A percentile compares a stretch with the other conserved stretches of the same genome.
Evolutionary conservation across 2,888 invertebrate genomes (phyloP).

Genomic region (Drosophila nr. medialis): DNA sequence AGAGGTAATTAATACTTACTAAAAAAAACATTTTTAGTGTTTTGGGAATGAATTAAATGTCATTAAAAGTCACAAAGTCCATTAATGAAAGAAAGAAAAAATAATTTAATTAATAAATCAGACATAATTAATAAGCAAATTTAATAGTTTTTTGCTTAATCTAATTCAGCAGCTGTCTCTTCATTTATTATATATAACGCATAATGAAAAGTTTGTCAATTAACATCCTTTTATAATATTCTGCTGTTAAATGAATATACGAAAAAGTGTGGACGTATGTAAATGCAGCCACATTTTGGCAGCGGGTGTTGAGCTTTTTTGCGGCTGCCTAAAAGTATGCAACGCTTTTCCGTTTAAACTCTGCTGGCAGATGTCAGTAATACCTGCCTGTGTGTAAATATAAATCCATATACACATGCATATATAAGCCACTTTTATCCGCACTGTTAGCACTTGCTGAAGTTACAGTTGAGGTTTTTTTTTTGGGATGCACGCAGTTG

Average conservation of each 20-base stretch:
- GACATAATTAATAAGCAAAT: not conserved
- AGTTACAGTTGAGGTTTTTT: constrained; percentile 9
- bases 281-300: constrained; percentile 9
- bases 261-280: constrained; percentile 8
- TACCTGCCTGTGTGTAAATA: constrained; percentile 22
- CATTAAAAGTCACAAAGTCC: not conserved
- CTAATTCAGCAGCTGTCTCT: not conserved
- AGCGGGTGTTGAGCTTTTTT: constrained; percentile 44
- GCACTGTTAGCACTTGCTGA: constrained; percentile 49
- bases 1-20: not conserved
- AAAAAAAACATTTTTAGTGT: not conserved
- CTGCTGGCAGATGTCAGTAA: constrained; percentile 34
- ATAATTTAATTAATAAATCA: not conserved
- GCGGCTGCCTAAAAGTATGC: constrained; percentile 61
- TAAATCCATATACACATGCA: constrained; percentile 4
- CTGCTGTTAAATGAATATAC: not conserved
- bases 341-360: constrained; percentile 38
- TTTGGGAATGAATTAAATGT: not conserved
- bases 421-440: constrained; percentile 64
- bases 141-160: not conserved
- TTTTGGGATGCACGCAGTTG: constrained; percentile 37
- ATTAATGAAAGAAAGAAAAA: not conserved
- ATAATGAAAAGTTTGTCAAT: constrained; percentile 37
- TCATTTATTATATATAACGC: not conserved
- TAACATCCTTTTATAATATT: constrained; percentile 15